Evolutionary conservation across 2,113 vertebrate species (phyloP).

Genomic region (Beaufortia kweichowensis): DNA sequence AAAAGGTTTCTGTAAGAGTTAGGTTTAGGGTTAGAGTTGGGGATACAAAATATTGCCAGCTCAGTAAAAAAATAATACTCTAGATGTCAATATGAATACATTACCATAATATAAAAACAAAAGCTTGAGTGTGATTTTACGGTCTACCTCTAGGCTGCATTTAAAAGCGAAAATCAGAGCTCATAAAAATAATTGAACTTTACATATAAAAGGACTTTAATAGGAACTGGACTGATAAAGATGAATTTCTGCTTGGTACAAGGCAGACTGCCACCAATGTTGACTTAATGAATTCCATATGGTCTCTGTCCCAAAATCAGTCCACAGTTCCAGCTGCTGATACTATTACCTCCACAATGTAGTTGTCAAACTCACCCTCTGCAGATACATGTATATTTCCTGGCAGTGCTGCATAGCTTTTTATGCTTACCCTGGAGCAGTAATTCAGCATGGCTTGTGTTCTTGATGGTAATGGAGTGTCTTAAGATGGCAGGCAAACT

Average conservation of each 20-base stretch:
- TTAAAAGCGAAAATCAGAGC: neutral
- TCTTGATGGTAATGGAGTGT: constrained; percentile 70
- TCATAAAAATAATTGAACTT: constrained; percentile 71
- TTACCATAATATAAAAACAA: neutral
- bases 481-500: constrained; percentile 69
- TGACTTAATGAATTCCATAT: constrained; percentile 80
- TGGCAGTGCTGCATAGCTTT: constrained; percentile 36
- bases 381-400: constrained; percentile 30
- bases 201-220: constrained; percentile 67
- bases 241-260: constrained; percentile 73
- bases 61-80: too few species aligned
- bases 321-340: constrained; percentile 37
- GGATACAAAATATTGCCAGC: too few species aligned
- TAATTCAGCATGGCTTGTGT: constrained; percentile 57
- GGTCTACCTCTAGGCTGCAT: constrained; percentile 64
- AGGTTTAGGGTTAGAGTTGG: too few species aligned
- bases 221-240: constrained; percentile 72
- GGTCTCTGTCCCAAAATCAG: constrained; percentile 64
- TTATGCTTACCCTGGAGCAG: constrained; percentile 65
- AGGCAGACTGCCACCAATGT: constrained; percentile 70
- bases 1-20: too few species aligned
- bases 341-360: constrained; percentile 25
- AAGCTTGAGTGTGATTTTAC: constrained; percentile 62
- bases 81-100: neutral
- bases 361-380: constrained; percentile 34